Evolutionary conservation across 2,888 invertebrate species (phyloP).

Genomic region (Lobophora halterata): DNA sequence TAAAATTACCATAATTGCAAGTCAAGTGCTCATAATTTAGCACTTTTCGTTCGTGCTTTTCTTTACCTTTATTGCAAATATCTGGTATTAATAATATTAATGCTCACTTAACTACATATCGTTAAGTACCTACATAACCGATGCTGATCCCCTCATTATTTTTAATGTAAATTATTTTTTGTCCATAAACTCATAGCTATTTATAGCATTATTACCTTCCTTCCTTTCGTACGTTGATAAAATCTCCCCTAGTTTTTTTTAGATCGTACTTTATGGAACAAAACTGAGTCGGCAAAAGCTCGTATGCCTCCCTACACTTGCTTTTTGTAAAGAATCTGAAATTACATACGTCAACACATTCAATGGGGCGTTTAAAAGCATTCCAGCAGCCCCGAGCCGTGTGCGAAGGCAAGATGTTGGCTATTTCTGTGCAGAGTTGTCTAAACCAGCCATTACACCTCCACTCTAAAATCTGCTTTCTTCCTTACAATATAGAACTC

Average conservation of each 20-base stretch:
- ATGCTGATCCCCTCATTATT: conserved; percentile 2
- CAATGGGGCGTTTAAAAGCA: conserved; percentile 67
- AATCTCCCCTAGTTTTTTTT: conserved; percentile 41
- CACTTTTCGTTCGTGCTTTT: too few species aligned
- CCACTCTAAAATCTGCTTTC: conserved; percentile 8
- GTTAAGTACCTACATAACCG: too few species aligned
- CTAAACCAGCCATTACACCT: conserved; percentile 14
- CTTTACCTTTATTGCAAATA: too few species aligned
- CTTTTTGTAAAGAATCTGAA: conserved; percentile 64
- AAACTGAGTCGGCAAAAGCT: conserved; percentile 37
- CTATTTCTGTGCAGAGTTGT: conserved; percentile 43
- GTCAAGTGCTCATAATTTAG: too few species aligned
- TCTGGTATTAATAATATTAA: too few species aligned
- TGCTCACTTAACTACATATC: background rate
- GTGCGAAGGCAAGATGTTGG: conserved; percentile 34
- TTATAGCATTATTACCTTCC: conserved; percentile 37
- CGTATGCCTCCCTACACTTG: conserved; percentile 46
- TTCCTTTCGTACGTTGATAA: conserved; percentile 40
- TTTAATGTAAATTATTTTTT: conserved; percentile 17
- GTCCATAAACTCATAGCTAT: conserved; percentile 34
- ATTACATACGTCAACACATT: conserved; percentile 69
- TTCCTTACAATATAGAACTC: background rate
- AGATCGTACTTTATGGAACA: conserved; percentile 35
- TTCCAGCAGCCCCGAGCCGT: conserved; percentile 50
- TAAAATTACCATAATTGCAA: too few species aligned